Evolutionary conservation across 1,140 invertebrate species (phyloP).

Genomic region (Lepeophtheirus salmonis): DNA sequence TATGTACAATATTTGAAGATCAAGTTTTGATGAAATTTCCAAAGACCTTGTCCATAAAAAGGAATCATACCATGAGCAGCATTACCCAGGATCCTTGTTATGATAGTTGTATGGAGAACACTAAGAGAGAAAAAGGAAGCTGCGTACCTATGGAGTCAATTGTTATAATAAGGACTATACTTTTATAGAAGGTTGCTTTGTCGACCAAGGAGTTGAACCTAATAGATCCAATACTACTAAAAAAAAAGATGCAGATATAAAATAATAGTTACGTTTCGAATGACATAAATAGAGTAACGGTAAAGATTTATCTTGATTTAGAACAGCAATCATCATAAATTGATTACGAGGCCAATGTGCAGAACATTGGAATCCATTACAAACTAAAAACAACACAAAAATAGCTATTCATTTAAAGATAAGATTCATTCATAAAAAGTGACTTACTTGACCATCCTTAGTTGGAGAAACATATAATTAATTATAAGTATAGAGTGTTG

Average conservation of each 20-base stretch:
- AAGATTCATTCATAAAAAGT: no score
- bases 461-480: conserved; percentile 67
- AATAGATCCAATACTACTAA: no score
- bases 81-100: conserved; percentile 65
- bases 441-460: conserved; percentile 34
- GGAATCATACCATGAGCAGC: conserved; percentile 97
- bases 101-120: conserved; percentile 65
- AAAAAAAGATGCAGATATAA: no score
- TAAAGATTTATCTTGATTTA: conserved; percentile 86
- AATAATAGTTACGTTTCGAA: conserved; percentile 37
- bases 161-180: no score
- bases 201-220: no score
- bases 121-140: conserved; percentile 31
- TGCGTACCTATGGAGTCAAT: no score
- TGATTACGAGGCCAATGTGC: conserved; percentile 84
- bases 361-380: conserved; percentile 69
- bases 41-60: conserved; percentile 98
- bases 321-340: conserved; percentile 96
- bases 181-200: no score
- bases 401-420: no score
- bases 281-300: conserved; percentile 91
- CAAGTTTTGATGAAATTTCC: not conserved
- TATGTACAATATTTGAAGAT: not conserved
- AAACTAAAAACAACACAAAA: conserved; percentile 38
- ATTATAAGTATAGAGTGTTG: conserved; percentile 72